Conservation (phyloP, 2,888 invertebrate genomes). For the Andrena marginata region DNA sequence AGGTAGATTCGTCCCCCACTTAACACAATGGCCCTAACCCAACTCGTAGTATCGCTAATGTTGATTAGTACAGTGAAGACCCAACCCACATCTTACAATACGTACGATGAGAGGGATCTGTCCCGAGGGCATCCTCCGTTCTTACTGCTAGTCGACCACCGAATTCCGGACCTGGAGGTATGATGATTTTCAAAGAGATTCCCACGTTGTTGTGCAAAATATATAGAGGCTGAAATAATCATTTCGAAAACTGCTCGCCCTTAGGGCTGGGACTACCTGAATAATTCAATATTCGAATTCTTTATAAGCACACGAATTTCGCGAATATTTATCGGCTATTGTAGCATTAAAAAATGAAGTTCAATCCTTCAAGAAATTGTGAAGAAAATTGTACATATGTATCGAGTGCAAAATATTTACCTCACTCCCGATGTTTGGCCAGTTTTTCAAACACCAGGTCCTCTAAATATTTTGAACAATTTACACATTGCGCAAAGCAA, state of each 20-base stretch:
- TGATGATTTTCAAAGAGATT: slow-evolving; percentile 10
- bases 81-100: slow-evolving; percentile 74
- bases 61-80: slow-evolving; percentile 76
- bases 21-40: slow-evolving; percentile 77
- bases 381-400: no score
- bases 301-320: no score
- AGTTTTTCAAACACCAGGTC: no score
- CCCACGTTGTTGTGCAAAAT: background rate
- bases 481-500: background rate
- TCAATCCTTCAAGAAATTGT: no score
- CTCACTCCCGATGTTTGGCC: background rate
- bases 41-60: slow-evolving; percentile 74
- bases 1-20: slow-evolving; percentile 46
- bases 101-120: slow-evolving; percentile 76
- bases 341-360: no score
- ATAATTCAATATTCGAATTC: background rate
- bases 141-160: slow-evolving; percentile 76
- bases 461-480: background rate
- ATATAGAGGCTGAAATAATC: background rate
- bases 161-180: slow-evolving; percentile 77
- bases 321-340: no score
- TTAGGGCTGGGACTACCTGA: no score
- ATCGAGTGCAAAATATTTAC: background rate
- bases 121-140: slow-evolving; percentile 73
- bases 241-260: no score